Evolutionary conservation across 1,140 invertebrate genomes (phyloP), one percentile per base, ranked within the genome.

Genomic region (Drosophila dunni): DNA sequence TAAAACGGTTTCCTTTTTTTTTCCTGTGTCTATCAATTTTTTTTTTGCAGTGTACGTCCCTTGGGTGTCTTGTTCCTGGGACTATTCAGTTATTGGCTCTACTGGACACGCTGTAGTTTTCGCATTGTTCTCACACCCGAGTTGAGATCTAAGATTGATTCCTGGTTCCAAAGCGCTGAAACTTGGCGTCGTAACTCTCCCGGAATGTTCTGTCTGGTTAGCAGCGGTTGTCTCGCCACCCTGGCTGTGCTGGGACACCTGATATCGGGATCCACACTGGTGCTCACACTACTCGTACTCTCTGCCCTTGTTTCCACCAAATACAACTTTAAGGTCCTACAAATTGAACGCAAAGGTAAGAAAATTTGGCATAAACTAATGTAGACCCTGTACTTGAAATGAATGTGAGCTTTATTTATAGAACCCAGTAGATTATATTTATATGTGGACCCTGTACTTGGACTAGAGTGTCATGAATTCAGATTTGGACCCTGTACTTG

Each of bases 211-310:
- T 91, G 90, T 38, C 36, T 75, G 56, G 72, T 81, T 7, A 78
- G 77, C 54, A 70, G 68, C 50, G 75, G 78, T n/a, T 79, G 82
- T 36, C 42, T 92, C 20, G 78, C 58, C 58, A 58, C 78, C 10
- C 42, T 92, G 9, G 91, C 91, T 24, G 57, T 92, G n/a, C 20
- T 92, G 4, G 91, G 91, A 0, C 91, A 92, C n/a, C 70, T 91
- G 1, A 53, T 92, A 29, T 91, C 91, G 3, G 91, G 91, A 34
- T 90, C 90, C 7, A 81, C 74, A 3, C 42, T 92, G 45, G 79
- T 92, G 15, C 56, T 91, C 5, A 60, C 80, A 0, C 58, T 90
- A 0, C 40, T 92, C n/a, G 70, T 91, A 2, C 15, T 91, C 38
- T 85, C 85, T 10, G 82, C 81, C 0, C 61, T 92, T 2, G 48